Percentiles rank a stretch among this genome's conserved stretches.
Conservation (phyloP, 2,888 invertebrate species). For the Thereva unica region DNA sequence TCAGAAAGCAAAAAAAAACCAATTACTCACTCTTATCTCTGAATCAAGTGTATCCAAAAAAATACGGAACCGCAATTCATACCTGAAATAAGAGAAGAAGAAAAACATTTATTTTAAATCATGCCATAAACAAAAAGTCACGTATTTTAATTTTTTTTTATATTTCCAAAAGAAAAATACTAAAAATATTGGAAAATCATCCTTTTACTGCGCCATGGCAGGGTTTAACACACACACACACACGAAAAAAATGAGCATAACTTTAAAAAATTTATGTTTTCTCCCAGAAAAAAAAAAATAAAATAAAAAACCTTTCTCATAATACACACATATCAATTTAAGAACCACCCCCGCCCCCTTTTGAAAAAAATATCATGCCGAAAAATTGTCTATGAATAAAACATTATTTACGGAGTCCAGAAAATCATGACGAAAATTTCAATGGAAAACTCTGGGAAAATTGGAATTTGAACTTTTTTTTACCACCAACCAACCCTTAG, state of each 20-base stretch:
- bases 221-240: background rate
- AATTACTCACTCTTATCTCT: too few species aligned
- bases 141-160: background rate
- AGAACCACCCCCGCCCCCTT: background rate
- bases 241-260: constrained; percentile 1
- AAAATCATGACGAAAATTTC: constrained; percentile 33
- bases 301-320: background rate
- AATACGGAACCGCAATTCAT: too few species aligned
- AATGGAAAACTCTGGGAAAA: constrained; percentile 17
- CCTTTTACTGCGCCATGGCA: background rate
- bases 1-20: too few species aligned
- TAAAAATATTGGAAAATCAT: constrained; percentile 2
- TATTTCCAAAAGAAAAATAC: constrained; percentile 15
- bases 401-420: constrained; percentile 22
- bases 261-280: background rate
- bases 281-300: too few species aligned
- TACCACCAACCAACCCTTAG: too few species aligned
- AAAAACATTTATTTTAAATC: too few species aligned
- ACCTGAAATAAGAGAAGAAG: too few species aligned
- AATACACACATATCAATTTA: background rate
- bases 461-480: constrained; percentile 21
- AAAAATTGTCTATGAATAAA: constrained; percentile 22
- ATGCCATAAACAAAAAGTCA: too few species aligned
- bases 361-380: background rate
- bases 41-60: too few species aligned